Base-by-base conservation (phyloP, 2,113 vertebrate genomes). In the Camelus bactrianus region DNA sequence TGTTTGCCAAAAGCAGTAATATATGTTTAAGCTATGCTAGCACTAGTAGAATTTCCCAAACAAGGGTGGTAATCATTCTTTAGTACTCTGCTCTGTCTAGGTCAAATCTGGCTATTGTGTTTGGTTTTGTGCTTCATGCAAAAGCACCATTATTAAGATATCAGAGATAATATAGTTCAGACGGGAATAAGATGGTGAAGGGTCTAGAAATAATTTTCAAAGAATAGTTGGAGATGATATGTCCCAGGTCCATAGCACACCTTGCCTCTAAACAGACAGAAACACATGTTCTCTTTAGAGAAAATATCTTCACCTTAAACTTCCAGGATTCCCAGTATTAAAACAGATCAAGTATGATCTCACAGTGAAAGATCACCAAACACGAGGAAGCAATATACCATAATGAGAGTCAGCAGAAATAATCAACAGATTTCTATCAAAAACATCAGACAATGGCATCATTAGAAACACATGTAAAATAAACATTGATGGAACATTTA, bases 141-240 rank as follows among this genome's bases (percentile, higher is more conserved):
- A 81, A 77, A 81, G 28, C 42, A 92, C n/a, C 38, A 42, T 67
- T 85, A 93, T 96, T 91, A 56, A 92, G 38, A 93, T 73, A 70
- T 50, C 52, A 84, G 64, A 58, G 72, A 70, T 84, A 50, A 3
- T 77, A 50, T 50, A 81, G 13, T 64, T 20, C 16, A 67, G 28
- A 15, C 10, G 94, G 48, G 65, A 91, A 60, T 89, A 92, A 93
- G 42, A 93, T n/a, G 32, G 38, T 88, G 46, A 64, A 91, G 62
- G 4, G 65, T 77, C 20, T 79, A 94, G 69, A 96, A 96, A 76
- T 87, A 75, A 92, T 84, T 94, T 91, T 84, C 60, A 91, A 60
- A 70, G 60, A 70, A 48, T 22, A 96, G 22, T 15, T 88, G 38
- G 48, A 94, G 56, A 70, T 89, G 32, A 48, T 67, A 22, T 54